Base-by-base conservation (phyloP, 2,113 vertebrate species). In the Psophia crepitans region DNA sequence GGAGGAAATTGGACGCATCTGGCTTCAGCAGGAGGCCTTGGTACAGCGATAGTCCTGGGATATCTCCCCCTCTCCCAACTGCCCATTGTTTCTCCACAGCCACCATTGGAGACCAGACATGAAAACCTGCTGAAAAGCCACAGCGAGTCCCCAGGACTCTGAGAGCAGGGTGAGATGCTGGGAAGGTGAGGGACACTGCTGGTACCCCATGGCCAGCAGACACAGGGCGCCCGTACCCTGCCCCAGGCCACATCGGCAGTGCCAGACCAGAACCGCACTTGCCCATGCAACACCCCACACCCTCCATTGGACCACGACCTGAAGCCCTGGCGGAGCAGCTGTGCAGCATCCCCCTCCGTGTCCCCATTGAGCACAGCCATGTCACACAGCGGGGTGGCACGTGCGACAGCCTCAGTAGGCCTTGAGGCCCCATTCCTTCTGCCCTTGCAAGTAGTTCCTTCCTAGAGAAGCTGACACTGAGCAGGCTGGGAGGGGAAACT, bases 141-240 rank as follows among this genome's bases (percentile, higher is more conserved):
- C 37, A 80, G 87, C 17, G n/a, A 75, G 77, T 22, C n/a, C 23
- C 24, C 14, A 7, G 35, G 16, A 56, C 33, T 64, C 46, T 46
- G 68, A 0, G 4, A 57, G 43, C 12, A 3, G 20, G n/a, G 14
- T 2, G 4, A 21, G 58, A 14, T 39, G 22, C 33, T 35, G 35
- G 57, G 82, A 41, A 63, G 68, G 77, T 46, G 70, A 57, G 93
- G 95, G 79, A 81, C 13, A 30, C 68, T 81, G 91, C 49, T 39
- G 80, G 35, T 21, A 54, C 53, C 48, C 61, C 57, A 23, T 3
- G 26, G 30, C 48, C 74, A 53, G 41, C 0, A 2, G 46, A 37
- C 24, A 27, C 2, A 0, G 17, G 19, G 41, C 57, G 48, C 37
- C 43, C 1, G 0, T 15, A 10, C 12, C 33, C 10, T 70, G 57